phyloP scores from a whole-genome alignment of 1,140 invertebrate species.

The Marisa cornuarietis region DNA sequence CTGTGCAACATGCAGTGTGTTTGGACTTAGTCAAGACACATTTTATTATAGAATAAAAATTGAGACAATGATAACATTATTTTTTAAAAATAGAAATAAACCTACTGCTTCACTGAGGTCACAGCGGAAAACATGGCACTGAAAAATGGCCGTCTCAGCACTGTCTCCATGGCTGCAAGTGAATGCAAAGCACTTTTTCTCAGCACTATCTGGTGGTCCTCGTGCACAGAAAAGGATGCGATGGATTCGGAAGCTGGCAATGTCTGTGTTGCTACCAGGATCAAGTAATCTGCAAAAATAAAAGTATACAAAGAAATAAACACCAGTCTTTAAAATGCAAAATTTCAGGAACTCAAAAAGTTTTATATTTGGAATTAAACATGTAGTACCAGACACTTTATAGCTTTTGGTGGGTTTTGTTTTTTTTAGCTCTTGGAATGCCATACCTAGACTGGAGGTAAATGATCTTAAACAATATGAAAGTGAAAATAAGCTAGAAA shows the following conservation, averaged over 20 bases:
- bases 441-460: too few relatives aligned
- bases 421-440: too few relatives aligned
- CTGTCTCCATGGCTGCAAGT: conserved; percentile 92
- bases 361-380: neutral
- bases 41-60: neutral
- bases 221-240: conserved; percentile 95
- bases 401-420: too few relatives aligned
- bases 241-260: conserved; percentile 89
- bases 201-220: conserved; percentile 83
- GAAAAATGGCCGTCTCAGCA: conserved; percentile 88
- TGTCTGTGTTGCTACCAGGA: conserved; percentile 82
- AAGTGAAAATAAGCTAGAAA: too few relatives aligned
- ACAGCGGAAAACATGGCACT: conserved; percentile 97
- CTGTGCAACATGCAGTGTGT: too few relatives aligned
- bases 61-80: neutral
- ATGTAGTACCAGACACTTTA: too few relatives aligned
- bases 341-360: neutral
- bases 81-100: conserved; percentile 54
- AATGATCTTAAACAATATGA: too few relatives aligned
- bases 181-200: conserved; percentile 95
- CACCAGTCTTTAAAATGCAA: neutral
- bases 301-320: conserved; percentile 5
- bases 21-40: too few relatives aligned
- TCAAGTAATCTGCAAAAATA: conserved; percentile 82
- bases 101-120: conserved; percentile 97